Evolutionary conservation across 2,113 vertebrate genomes (phyloP), one percentile per base, ranked within the genome.

Genomic region (Sinocyclocheilus grahami): DNA sequence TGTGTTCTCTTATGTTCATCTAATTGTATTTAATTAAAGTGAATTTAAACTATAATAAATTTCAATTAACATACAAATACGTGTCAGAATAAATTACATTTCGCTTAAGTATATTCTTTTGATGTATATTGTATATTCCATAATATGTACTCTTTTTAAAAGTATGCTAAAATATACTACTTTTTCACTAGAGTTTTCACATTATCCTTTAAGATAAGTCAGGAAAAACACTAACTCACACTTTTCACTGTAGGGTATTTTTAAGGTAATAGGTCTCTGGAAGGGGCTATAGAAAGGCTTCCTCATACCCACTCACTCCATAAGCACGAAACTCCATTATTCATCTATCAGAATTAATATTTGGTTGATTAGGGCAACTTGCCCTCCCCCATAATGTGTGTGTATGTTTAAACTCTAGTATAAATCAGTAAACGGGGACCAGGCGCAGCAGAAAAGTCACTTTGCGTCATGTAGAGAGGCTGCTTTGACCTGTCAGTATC

Each of bases 211-310:
- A 85, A 87, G 83, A 83, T 82, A 37, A 30, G 75, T 89, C 27
- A 88, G 11, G 91, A 92, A 86, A 88, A 82, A 76, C 89, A 84
- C 86, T 55, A 37, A 67, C 84, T 24, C 51, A 42, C 42, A 33
- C 58, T n/a, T 53, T 63, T 11, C 30, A 92, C 89, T 87, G 89
- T 87, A 69, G 77, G 58, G 72, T 86, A 89, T 91, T 58, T 92
- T 91, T 92, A 87, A 93, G 86, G 82, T 75, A n/a, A 37, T 74
- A 14, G 53, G 75, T 63, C 10, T 78, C 77, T 75, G 46, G 27
- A 4, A 83, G 69, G 48, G 18, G 55, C 22, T 63, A 33, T 33
- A 65, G 16, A 78, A 82, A 11, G 10, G 46, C 2, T 48, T 48
- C 11, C 11, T 48, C 46, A 48, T 48, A 20, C 72, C 33, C n/a